phyloP scores from a whole-genome alignment of 2,888 invertebrate genomes.

The Orgyia antiqua region DNA sequence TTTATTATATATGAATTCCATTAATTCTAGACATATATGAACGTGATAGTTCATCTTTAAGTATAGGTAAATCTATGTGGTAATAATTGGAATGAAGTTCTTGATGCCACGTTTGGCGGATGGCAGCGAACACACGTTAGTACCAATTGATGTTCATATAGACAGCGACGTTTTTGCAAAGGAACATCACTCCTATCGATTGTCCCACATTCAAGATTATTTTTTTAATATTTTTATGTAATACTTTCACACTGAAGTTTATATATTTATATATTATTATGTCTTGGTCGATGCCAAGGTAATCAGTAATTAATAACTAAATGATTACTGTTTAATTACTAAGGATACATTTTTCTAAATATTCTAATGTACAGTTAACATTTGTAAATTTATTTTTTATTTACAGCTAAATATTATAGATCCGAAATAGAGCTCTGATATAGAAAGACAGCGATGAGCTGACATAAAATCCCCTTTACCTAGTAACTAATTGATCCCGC shows the following conservation, averaged over 20 bases:
- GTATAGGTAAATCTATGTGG: constrained; percentile 15
- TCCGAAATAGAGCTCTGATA: constrained; percentile 33
- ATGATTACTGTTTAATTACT: constrained; percentile 12
- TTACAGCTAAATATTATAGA: constrained; percentile 28
- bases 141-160: too few species aligned
- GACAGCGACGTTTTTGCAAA: too few species aligned
- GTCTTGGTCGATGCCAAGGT: too few species aligned
- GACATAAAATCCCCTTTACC: constrained; percentile 43
- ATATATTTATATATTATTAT: too few species aligned
- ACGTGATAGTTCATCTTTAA: constrained; percentile 16
- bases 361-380: constrained; percentile 25
- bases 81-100: too few species aligned
- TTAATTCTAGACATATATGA: constrained; percentile 5
- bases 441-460: constrained; percentile 45
- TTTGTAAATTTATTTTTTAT: constrained; percentile 20
- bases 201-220: too few species aligned
- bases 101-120: too few species aligned
- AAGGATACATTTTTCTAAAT: constrained; percentile 15
- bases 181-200: too few species aligned
- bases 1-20: constrained; percentile 17
- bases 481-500: constrained; percentile 75
- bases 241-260: too few species aligned
- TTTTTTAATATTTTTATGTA: too few species aligned
- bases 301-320: too few species aligned
- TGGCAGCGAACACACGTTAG: too few species aligned